A percentile compares a stretch with the other conserved stretches of the same genome.
These are phyloP conservation scores for Danio jaintianensis DNA, from an alignment of 2,797 vertebrate species.

Conservation along the genomic window DNA sequence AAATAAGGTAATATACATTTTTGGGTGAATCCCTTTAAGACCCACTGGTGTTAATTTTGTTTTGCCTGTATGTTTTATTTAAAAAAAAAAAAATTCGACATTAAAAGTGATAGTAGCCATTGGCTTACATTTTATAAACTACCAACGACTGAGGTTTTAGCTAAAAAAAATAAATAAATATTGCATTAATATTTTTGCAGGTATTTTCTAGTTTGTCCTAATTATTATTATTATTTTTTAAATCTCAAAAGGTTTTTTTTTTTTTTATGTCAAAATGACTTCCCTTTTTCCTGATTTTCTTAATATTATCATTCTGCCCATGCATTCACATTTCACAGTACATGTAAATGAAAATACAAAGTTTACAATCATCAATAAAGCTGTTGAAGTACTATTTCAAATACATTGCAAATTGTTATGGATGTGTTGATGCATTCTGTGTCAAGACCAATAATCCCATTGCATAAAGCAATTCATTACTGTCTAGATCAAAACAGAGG, in stretches of 20 bases:
- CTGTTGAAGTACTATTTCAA: neutral
- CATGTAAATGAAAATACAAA: neutral
- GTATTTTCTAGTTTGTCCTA: neutral
- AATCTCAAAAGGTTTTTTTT: neutral
- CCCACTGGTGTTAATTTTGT: no score
- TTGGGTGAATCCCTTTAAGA: no score
- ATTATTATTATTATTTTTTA: no score
- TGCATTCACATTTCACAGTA: neutral
- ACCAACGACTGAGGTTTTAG: no score
- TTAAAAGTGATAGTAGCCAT: no score
- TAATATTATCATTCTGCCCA: neutral
- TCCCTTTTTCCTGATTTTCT: neutral
- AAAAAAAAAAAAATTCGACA: no score
- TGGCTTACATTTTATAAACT: no score
- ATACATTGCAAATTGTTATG: neutral
- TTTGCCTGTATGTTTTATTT: no score
- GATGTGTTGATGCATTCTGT: conserved; percentile 65
- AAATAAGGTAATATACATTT: no score
- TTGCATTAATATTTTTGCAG: neutral
- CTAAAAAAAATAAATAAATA: no score
- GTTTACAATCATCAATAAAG: conserved; percentile 2
- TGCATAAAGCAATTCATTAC: conserved; percentile 63
- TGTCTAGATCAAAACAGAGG: conserved; percentile 62
- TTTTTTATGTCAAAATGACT: neutral
- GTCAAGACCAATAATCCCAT: conserved; percentile 61